Evolutionary conservation across 2,113 vertebrate species (phyloP), one percentile per base, ranked within the genome.

Genomic region (Boleophthalmus pectinirostris): DNA sequence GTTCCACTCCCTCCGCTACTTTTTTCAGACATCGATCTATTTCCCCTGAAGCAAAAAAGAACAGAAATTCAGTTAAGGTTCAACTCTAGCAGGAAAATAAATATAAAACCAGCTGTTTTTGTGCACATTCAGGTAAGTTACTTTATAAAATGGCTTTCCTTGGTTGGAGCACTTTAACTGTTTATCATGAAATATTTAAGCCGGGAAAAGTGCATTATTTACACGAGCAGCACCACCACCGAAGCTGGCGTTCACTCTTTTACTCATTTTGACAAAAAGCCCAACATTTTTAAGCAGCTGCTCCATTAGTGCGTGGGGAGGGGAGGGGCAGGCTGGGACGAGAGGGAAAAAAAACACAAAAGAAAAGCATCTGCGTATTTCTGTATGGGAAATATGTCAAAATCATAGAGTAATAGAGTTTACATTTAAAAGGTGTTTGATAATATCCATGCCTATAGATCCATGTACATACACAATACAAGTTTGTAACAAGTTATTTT

Each of bases 11-110:
- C 71, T 97, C 96, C 45, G 95, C 94, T 77, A 97, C 96, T 92
- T 97, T 97, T 94, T 97, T 97, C 90, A 97, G 94, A 95, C 96
- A 97, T 93, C 96, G 94, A 89, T 97, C 96, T 92, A 96, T 97
- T 94, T 97, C 96, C 89, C 95, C 96, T 97, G 90, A n/a, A 23
- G 54, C 43, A 60, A 66, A 49, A 72, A 29, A 29, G 29, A 60
- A 51, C 33, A 38, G 0, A 1, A 38, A 5, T 25, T 20, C 4
- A 66, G 24, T 5, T 1, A 61, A 5, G 65, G 10, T 7, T 0
- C 53, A 15, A 43, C 0, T n/a, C 45, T 10, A 15, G 2, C 56
- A 24, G 6, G 49, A 18, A 38, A 38, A 20, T 5, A 38, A 38
- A 38, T n/a, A 20, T 0, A 35, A 64, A 64, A 23, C 23, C 10